A percentile compares a stretch with the other conserved stretches of the same genome.
These are phyloP conservation scores for Nomada ferruginata DNA, from an alignment of 2,888 invertebrate species.

Conservation along the genomic window DNA sequence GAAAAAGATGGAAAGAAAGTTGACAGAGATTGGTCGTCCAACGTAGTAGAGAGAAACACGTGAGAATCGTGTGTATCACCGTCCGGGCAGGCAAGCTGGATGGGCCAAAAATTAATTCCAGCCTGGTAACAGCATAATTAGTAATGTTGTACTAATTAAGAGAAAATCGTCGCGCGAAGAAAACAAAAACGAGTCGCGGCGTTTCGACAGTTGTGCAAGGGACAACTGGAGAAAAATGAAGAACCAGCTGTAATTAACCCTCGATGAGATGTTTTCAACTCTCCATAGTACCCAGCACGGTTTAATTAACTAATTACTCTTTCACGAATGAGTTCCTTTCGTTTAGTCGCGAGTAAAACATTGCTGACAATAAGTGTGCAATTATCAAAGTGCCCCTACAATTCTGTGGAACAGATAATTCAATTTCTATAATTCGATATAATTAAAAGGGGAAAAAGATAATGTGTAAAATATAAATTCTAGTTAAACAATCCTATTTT, in stretches of 20 bases:
- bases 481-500: too few species aligned
- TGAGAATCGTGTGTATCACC: slow-evolving; percentile 41
- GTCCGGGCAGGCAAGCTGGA: slow-evolving; percentile 4
- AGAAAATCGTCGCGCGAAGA: slow-evolving; percentile 37
- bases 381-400: too few species aligned
- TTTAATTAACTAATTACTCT: not conserved
- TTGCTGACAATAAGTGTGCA: too few species aligned
- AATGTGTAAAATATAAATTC: not conserved
- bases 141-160: slow-evolving; percentile 69
- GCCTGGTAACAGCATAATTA: slow-evolving; percentile 60
- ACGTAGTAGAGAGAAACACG: slow-evolving; percentile 27
- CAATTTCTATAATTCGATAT: not conserved
- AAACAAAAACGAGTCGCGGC: slow-evolving; percentile 1
- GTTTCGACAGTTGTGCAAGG: not conserved
- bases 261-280: slow-evolving; percentile 17
- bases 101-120: slow-evolving; percentile 64
- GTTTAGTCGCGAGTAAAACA: too few species aligned
- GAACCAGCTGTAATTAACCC: slow-evolving; percentile 48
- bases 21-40: slow-evolving; percentile 52
- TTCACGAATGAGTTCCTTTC: not conserved
- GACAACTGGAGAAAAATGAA: slow-evolving; percentile 31
- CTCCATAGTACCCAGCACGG: not conserved
- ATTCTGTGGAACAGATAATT: too few species aligned
- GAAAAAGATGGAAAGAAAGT: not conserved
- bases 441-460: not conserved